Evolutionary conservation across 2,113 vertebrate genomes (phyloP).

Genomic region (Heteronetta atricapilla): DNA sequence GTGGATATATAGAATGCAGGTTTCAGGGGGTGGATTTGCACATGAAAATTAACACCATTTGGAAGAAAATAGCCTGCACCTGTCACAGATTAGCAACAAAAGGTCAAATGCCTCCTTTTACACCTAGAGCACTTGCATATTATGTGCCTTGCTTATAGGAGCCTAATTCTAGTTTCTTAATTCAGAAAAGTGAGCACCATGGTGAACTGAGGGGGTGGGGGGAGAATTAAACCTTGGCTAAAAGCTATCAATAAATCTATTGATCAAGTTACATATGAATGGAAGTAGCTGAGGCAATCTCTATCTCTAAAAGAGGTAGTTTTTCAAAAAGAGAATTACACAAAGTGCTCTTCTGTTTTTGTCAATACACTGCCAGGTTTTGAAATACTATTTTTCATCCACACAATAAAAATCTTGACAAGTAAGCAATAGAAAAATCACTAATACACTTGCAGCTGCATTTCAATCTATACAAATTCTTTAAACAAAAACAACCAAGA

Average conservation of each 20-base stretch:
- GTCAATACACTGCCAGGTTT: slow-evolving; percentile 84
- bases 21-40: slow-evolving; percentile 66
- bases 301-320: slow-evolving; percentile 77
- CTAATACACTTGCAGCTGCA: slow-evolving; percentile 75
- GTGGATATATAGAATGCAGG: slow-evolving; percentile 63
- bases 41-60: slow-evolving; percentile 72
- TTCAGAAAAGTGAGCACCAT: slow-evolving; percentile 57
- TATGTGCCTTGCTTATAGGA: slow-evolving; percentile 61
- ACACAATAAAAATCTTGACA: slow-evolving; percentile 79
- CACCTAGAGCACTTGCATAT: slow-evolving; percentile 60
- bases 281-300: slow-evolving; percentile 77
- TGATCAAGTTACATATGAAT: slow-evolving; percentile 70
- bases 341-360: slow-evolving; percentile 83
- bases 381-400: slow-evolving; percentile 78
- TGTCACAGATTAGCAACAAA: slow-evolving; percentile 75
- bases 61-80: slow-evolving; percentile 69
- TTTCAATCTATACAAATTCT: slow-evolving; percentile 75
- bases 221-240: slow-evolving; percentile 69
- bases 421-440: slow-evolving; percentile 77
- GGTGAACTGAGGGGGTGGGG: slow-evolving; percentile 8
- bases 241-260: slow-evolving; percentile 78
- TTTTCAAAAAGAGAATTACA: slow-evolving; percentile 87
- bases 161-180: slow-evolving; percentile 63
- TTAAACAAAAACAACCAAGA: slow-evolving; percentile 74
- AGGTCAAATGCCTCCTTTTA: slow-evolving; percentile 67